Evolutionary conservation across 1,140 invertebrate genomes (phyloP).

Genomic region (Archivesica marissinica): DNA sequence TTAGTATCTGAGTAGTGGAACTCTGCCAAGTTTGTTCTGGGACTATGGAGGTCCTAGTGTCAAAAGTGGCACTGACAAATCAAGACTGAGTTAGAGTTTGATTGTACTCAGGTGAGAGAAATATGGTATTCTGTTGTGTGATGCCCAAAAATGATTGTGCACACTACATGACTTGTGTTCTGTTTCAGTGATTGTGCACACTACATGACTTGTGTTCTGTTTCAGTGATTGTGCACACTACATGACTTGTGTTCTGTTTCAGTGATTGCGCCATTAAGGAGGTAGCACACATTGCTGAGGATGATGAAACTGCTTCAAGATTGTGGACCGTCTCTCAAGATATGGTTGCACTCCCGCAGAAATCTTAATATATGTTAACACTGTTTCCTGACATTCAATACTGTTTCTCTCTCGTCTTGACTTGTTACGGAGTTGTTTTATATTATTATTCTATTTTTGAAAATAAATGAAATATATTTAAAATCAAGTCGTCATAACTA

Average conservation of each 20-base stretch:
- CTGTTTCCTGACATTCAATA: too few relatives aligned
- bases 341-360: conserved; percentile 41
- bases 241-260: neutral
- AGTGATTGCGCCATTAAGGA: conserved; percentile 57
- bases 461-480: too few relatives aligned
- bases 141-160: neutral
- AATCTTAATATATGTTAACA: too few relatives aligned
- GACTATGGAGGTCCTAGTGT: too few relatives aligned
- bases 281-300: conserved; percentile 18
- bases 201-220: too few relatives aligned
- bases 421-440: too few relatives aligned
- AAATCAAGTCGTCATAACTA: too few relatives aligned
- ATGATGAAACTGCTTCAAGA: conserved; percentile 47
- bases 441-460: too few relatives aligned
- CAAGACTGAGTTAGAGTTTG: too few relatives aligned
- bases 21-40: too few relatives aligned
- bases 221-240: neutral
- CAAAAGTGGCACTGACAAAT: neutral
- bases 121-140: neutral
- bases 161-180: neutral
- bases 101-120: neutral
- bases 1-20: too few relatives aligned
- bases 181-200: neutral
- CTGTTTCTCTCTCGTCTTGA: too few relatives aligned
- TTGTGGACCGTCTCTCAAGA: conserved; percentile 55